Conservation (phyloP, 2,113 vertebrate species). For the Heterotilapia buettikoferi region DNA sequence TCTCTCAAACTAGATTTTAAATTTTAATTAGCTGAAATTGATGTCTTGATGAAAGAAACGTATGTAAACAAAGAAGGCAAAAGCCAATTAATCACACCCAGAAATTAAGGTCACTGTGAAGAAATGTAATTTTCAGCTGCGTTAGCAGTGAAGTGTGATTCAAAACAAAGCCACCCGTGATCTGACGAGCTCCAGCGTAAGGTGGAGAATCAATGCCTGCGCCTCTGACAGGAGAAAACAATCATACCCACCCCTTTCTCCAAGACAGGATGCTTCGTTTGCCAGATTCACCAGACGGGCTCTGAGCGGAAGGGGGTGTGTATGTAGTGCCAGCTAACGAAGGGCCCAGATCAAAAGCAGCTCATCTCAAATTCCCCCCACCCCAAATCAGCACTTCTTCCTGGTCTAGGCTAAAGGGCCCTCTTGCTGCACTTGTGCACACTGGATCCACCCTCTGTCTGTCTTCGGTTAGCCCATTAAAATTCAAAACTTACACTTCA, state of each 20-base stretch:
- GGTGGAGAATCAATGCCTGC: not conserved
- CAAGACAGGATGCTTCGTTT: conserved; percentile 14
- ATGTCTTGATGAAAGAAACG: not conserved
- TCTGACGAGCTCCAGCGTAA: not conserved
- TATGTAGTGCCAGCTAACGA: conserved; percentile 6
- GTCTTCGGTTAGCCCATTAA: conserved; percentile 52
- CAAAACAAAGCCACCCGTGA: conserved; percentile 12
- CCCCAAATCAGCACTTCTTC: conserved; percentile 62
- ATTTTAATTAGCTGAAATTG: conserved; percentile 6
- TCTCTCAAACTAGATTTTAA: not conserved
- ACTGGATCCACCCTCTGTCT: conserved; percentile 46
- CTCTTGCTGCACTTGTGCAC: not conserved
- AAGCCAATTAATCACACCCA: not conserved
- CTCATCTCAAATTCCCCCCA: conserved; percentile 36
- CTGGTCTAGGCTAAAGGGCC: conserved; percentile 20
- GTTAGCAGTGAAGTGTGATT: not conserved
- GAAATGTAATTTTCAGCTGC: not conserved
- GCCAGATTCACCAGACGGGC: conserved; percentile 26
- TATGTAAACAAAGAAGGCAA: not conserved
- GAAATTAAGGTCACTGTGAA: conserved; percentile 8
- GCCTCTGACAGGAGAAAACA: conserved; percentile 16
- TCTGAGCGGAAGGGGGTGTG: conserved; percentile 14
- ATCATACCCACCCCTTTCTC: conserved; percentile 1
- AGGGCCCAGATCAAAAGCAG: conserved; percentile 29
- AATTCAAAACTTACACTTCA: conserved; percentile 64